Evolutionary conservation across 2,888 invertebrate species (phyloP).

Genomic region (Heterodera filipjevi): DNA sequence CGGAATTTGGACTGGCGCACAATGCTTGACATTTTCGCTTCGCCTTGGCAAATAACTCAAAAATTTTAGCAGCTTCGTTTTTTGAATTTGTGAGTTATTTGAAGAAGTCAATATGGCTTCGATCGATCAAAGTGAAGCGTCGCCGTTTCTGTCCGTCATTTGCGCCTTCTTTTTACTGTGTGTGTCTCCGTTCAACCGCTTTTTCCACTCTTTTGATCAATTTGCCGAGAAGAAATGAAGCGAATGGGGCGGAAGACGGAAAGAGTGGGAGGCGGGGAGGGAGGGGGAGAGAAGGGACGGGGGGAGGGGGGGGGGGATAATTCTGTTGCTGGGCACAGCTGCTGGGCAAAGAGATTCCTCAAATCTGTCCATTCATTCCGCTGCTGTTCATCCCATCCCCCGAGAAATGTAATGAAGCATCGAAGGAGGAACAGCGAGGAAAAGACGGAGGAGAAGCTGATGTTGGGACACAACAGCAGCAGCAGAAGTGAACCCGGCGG

Average conservation of each 20-base stretch:
- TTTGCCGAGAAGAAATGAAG: constrained; percentile 1
- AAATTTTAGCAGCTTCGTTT: background rate
- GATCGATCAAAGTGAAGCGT: background rate
- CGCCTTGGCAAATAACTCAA: background rate
- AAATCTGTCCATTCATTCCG: constrained; percentile 3
- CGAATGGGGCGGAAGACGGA: too few species aligned
- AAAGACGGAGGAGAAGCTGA: background rate
- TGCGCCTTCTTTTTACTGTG: background rate
- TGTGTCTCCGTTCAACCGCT: constrained; percentile 1
- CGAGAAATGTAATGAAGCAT: background rate
- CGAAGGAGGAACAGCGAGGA: background rate
- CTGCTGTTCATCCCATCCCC: background rate
- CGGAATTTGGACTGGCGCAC: constrained; percentile 93
- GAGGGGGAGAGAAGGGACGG: background rate
- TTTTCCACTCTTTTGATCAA: background rate
- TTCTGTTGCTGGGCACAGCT: background rate
- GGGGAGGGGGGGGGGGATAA: background rate
- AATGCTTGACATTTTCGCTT: constrained; percentile 67
- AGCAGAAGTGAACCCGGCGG: background rate
- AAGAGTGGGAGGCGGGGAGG: background rate
- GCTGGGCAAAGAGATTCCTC: constrained; percentile 3
- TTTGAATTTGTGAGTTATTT: background rate
- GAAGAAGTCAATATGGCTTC: background rate
- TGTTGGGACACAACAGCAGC: background rate
- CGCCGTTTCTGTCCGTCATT: background rate